Evolutionary conservation across 2,888 invertebrate genomes (phyloP), one percentile per base, ranked within the genome.

Genomic region (Crepidodera aurea): DNA sequence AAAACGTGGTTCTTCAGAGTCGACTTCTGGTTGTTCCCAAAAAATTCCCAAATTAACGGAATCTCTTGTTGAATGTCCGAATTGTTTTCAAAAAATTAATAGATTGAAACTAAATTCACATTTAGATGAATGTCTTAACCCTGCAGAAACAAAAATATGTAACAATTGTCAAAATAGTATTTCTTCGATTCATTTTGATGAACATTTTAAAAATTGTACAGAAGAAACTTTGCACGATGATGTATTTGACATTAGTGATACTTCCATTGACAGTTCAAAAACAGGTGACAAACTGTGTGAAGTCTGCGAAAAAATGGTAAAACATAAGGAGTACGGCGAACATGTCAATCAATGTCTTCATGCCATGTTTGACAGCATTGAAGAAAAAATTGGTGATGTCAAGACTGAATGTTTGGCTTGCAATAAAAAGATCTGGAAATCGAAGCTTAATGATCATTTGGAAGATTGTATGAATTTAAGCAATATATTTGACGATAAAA

Each of bases 301-400:
- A 6, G 76, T 84, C 56, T 87, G 87, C 73, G 78, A 77, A 62
- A 48, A 57, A 7, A 76, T 78, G 70, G 70, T 85, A 22, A 70
- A 69, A 37, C 73, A 70, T 62, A 69, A 69, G 44, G 69, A 77
- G 64, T 83, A 86, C 64, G 74, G 74, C 37, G 13, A 51, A 3
- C 79, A 79, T 65, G 74, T 85, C 32, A 85, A 86, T 39, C 80
- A 83, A 59, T 87, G 87, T 67, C 70, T 84, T 16, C 75, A 79
- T 1, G 82, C 83, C 69, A 78, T 83, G 53, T 82, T 82, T 60
- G 82, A 84, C 65, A 80, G 79, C 37, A 80, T 84, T 39, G 80
- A 83, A 66, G 81, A 82, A 22, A 8, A 42, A 1, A 12, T 54
- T 8, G 6, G n/a, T 29, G 40, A 13, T 42, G 27, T 7, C 6